Evolutionary conservation across 1,140 invertebrate species (phyloP).

Genomic region (Brachionus sp.): DNA sequence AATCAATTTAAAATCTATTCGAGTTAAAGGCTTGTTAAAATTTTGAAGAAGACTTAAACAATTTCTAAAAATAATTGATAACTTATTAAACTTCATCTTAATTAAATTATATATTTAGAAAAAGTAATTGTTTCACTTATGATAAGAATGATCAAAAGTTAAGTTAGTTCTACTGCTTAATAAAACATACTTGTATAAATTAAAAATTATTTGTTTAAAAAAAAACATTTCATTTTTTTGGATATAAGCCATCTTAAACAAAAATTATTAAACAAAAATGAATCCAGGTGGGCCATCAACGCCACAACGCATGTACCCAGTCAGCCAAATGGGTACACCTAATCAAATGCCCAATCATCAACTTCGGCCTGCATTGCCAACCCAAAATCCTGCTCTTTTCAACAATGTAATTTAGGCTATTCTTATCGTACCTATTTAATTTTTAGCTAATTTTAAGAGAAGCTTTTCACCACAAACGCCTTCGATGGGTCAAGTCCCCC

Average conservation of each 20-base stretch:
- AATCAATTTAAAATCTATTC: too few species aligned
- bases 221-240: not conserved
- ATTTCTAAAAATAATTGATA: too few species aligned
- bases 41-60: too few species aligned
- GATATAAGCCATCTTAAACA: not conserved
- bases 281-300: constrained; percentile 36
- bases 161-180: not conserved
- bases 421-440: not conserved
- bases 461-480: constrained; percentile 42
- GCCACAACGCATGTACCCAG: constrained; percentile 29
- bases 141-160: not conserved
- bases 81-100: too few species aligned
- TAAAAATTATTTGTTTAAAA: not conserved
- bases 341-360: not conserved
- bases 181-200: not conserved
- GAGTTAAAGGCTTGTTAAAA: too few species aligned
- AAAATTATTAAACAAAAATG: not conserved
- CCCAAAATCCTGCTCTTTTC: constrained; percentile 8
- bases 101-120: not conserved
- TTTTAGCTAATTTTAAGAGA: not conserved
- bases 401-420: not conserved
- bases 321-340: not conserved
- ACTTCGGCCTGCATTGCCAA: not conserved
- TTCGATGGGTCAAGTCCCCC: not conserved
- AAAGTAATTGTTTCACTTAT: not conserved